These are phyloP conservation scores for Garrulus glandarius DNA, from an alignment of 2,797 vertebrate species.

Conservation along the genomic window DNA sequence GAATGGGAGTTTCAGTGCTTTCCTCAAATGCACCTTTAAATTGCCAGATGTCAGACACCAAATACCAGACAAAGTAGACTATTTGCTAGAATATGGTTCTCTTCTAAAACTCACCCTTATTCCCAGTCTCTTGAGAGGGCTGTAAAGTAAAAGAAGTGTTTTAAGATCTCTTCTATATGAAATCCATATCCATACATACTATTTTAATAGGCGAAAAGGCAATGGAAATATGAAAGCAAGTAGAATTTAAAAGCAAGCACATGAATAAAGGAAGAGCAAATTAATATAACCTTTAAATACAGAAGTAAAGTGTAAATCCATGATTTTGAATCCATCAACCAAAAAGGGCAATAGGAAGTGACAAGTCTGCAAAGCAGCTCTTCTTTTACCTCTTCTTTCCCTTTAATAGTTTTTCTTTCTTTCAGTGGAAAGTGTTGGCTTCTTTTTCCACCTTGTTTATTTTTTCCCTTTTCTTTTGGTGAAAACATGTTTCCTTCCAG, in stretches of 20 bases:
- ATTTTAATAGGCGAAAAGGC: not conserved
- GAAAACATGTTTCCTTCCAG: slow-evolving; percentile 43
- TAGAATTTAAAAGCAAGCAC: not conserved
- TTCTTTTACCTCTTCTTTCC: not conserved
- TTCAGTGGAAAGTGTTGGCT: slow-evolving; percentile 19
- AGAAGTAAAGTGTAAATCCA: not conserved
- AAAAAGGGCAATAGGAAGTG: not conserved
- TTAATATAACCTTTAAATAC: not conserved
- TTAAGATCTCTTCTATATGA: not conserved
- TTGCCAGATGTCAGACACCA: not conserved
- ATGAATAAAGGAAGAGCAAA: not conserved
- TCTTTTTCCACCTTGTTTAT: slow-evolving; percentile 5
- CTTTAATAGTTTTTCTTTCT: not conserved
- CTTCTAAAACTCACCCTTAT: not conserved
- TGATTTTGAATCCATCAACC: not conserved
- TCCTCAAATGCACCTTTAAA: not conserved
- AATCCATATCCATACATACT: not conserved
- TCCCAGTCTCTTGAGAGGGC: not conserved
- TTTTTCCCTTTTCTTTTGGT: slow-evolving; percentile 35
- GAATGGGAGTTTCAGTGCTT: not conserved
- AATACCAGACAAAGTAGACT: not conserved
- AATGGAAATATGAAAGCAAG: not conserved
- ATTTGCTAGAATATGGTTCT: not conserved
- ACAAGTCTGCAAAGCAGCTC: not conserved
- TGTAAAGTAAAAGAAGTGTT: not conserved